phyloP scores from a whole-genome alignment of 2,797 vertebrate species.

The Calcarius lapponicus region DNA sequence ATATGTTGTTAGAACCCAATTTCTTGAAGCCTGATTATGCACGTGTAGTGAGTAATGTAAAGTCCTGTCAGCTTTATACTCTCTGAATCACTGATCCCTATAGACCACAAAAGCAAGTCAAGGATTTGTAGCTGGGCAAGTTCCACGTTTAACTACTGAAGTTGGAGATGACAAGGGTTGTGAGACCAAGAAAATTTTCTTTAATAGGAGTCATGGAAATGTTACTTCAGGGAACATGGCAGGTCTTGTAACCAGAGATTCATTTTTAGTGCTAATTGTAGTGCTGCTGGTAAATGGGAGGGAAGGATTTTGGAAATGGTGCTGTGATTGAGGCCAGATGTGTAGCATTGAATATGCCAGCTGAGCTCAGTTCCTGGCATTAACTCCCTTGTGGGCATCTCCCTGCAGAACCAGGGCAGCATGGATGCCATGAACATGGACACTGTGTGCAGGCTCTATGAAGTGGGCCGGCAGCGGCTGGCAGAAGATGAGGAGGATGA shows the following conservation, averaged over 20 bases:
- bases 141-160: not conserved
- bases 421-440: conserved; percentile 96
- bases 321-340: not conserved
- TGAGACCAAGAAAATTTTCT: not conserved
- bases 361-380: not conserved
- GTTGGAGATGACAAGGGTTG: not conserved
- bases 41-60: not conserved
- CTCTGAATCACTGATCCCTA: not conserved
- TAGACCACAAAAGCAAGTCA: not conserved
- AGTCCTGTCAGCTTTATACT: not conserved
- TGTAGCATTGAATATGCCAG: not conserved
- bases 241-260: not conserved
- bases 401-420: conserved; percentile 88
- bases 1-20: not conserved
- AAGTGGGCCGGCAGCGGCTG: conserved; percentile 94
- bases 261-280: not conserved
- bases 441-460: conserved; percentile 95
- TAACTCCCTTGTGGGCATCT: conserved; percentile 15
- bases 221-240: not conserved
- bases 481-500: conserved; percentile 99
- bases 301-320: not conserved
- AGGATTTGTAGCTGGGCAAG: not conserved
- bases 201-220: not conserved
- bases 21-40: not conserved
- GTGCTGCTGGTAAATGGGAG: not conserved